Conservation (phyloP, 2,888 invertebrate genomes). For the Lycophotia porphyrea region DNA sequence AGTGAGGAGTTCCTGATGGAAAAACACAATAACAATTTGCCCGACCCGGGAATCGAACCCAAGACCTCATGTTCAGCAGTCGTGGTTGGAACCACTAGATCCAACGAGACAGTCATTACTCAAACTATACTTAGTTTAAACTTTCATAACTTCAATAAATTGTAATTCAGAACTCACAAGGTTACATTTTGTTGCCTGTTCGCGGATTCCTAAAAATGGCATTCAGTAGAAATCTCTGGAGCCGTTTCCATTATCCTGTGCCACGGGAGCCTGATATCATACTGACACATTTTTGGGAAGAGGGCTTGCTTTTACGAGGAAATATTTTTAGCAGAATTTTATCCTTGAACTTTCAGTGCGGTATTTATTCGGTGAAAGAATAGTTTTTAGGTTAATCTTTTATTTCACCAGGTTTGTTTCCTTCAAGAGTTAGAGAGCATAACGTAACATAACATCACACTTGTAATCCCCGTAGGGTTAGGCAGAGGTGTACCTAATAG, state of each 20-base stretch:
- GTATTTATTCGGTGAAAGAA: not conserved
- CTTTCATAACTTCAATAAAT: not conserved
- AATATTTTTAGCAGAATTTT: constrained; percentile 38
- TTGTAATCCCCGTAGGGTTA: too few relatives aligned
- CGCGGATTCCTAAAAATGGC: constrained; percentile 22
- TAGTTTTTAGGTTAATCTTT: not conserved
- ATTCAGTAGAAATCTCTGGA: constrained; percentile 43
- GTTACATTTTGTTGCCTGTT: constrained; percentile 1
- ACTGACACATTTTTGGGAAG: constrained; percentile 50
- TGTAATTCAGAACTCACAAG: not conserved
- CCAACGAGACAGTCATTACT: too few relatives aligned
- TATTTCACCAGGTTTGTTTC: too few relatives aligned
- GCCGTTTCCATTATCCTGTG: constrained; percentile 52
- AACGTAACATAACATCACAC: too few relatives aligned
- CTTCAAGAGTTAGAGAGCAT: too few relatives aligned
- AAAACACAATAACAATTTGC: too few relatives aligned
- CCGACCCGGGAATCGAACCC: too few relatives aligned
- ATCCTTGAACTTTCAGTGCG: constrained; percentile 9
- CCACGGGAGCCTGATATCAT: constrained; percentile 30
- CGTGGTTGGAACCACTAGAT: too few relatives aligned
- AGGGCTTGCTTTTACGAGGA: constrained; percentile 5
- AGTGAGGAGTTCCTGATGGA: too few relatives aligned
- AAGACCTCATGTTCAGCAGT: too few relatives aligned
- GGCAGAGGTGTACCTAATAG: too few relatives aligned
- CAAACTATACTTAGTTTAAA: too few relatives aligned